Percentiles rank a stretch among this genome's conserved stretches.
phyloP scores from a whole-genome alignment of 2,113 vertebrate genomes.

The Eudorcas thomsonii region DNA sequence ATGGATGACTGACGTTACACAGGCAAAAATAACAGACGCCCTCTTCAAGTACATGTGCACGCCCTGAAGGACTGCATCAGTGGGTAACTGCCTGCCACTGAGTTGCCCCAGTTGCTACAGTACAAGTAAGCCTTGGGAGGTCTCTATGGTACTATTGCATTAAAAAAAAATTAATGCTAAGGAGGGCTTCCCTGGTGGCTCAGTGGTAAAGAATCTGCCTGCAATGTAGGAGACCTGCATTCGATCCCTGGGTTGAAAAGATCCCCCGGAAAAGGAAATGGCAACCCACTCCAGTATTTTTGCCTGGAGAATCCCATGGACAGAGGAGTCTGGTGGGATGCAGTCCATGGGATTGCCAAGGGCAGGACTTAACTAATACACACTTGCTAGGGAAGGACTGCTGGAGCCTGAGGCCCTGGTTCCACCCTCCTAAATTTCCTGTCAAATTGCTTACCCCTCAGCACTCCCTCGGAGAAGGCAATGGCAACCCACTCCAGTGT shows the following conservation, averaged over 20 bases:
- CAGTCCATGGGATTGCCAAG: background rate
- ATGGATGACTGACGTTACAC: background rate
- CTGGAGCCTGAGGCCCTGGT: background rate
- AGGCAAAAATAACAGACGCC: background rate
- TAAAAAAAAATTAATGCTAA: background rate
- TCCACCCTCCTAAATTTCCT: background rate
- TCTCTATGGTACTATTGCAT: background rate
- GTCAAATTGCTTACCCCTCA: background rate
- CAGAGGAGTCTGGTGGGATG: background rate
- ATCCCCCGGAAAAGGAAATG: background rate
- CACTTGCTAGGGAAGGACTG: background rate
- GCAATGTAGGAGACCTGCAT: background rate
- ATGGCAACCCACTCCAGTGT: too few species aligned
- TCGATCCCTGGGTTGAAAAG: background rate
- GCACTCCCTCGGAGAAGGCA: background rate
- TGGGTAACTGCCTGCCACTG: background rate
- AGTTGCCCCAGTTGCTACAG: background rate
- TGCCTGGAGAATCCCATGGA: background rate
- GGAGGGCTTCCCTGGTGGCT: background rate
- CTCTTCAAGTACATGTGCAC: background rate
- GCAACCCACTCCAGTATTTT: background rate
- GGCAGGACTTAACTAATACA: background rate
- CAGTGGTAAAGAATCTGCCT: background rate
- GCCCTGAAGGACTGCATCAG: too few species aligned
- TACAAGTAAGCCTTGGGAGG: background rate